Evolutionary conservation across 2,797 vertebrate genomes (phyloP), one percentile per base, ranked within the genome.

Genomic region (Petrocephalus sullivani): DNA sequence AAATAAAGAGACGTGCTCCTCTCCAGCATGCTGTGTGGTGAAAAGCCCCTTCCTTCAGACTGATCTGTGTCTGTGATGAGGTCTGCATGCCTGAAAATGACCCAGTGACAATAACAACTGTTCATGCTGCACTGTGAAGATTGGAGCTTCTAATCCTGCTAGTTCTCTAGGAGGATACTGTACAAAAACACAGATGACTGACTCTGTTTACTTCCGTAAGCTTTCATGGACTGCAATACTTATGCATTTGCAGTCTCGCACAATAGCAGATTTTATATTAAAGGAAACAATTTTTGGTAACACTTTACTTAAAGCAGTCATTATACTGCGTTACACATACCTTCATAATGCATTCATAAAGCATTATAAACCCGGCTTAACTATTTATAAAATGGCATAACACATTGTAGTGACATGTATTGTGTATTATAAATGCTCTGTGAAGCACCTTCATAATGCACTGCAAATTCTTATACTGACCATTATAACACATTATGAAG

Each of bases 11-110:
- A 61, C 4, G 10, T 46, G 19, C 23, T 64, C 60, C n/a, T 86
- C 49, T 64, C 60, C 88, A 16, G 83, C 88, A 88, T 88, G 88
- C 51, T 49, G 81, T 54, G 12, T 84, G 56, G 6, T 67, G 14
- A 46, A 21, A 85, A 85, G 28, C 16, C 37, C 53, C 57, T 61
- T 21, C 21, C 64, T 14, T 28, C 33, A 57, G 23, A 46, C 58
- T 41, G 19, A 88, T 88, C 12, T 56, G 23, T 67, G 58, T 53
- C 41, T 87, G n/a, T 37, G 57, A 57, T 41, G 28, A 56, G 23
- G 5, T 37, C 33, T 71, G 7, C 49, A 23, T 51, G 78, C 85
- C 16, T 67, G 16, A 85, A 67, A 85, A 37, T 7, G 37, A 56
- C 19, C 21, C 16, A 51, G 41, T 12, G 56, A 46, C 46, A 88